Evolutionary conservation across 2,888 invertebrate species (phyloP), one percentile per base, ranked within the genome.

Genomic region (Allacma fusca): DNA sequence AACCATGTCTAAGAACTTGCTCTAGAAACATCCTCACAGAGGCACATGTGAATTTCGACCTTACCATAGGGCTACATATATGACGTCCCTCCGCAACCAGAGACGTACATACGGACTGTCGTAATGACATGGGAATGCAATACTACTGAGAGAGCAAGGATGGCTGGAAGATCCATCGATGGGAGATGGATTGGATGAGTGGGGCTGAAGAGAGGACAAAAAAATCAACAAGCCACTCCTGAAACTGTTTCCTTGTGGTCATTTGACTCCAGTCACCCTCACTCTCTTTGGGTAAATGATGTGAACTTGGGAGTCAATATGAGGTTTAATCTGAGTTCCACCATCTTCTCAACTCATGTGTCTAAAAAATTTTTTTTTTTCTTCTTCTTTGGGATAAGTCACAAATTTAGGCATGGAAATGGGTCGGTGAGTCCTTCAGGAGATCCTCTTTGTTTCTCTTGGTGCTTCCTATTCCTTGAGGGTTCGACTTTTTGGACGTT

Each of bases 201-300:
- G 4, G 34, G 34, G 34, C 50, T 50, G 50, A 2, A 16, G 16
- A 72, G 72, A 72, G 59, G 70, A 71, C 50, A 71, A 72, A 72
- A 70, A 72, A 72, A 72, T 72, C 72, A 72, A 71, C 50, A 71
- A 50, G 72, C 72, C 72, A 71, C 71, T 71, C 71, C 71, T 71
- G 71, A 50, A 57, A 21, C 28, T n/a, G 65, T 71, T 71, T 72
- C 72, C 72, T 72, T 72, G 72, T 44, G 72, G 72, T 72, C 72
- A 72, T 72, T 72, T 72, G 70, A 70, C 44, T 70, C 70, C 59
- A 72, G 72, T 59, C 72, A 72, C 72, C 72, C 72, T 59, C 57
- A 26, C 70, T 70, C 50, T 50, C 50, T 50, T n/a, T 50, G 19
- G 40, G 68, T 68, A 68, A 68, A 43, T 68, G 68, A 68, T 68